phyloP scores from a whole-genome alignment of 2,113 vertebrate genomes.

The Triplophysa dalaica region DNA sequence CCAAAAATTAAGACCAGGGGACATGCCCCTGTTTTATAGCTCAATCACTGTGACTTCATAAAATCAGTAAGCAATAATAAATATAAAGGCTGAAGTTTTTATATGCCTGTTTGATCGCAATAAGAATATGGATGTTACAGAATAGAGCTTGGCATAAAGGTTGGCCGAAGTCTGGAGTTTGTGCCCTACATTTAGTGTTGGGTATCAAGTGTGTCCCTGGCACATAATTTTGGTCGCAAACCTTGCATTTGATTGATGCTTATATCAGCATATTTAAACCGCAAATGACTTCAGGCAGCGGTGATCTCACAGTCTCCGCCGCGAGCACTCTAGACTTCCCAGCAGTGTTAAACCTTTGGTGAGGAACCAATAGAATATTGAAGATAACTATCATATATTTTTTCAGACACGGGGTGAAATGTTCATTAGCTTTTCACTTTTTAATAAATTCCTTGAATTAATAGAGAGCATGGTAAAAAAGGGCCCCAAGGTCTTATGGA shows the following conservation, averaged over 20 bases:
- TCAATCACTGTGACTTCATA: not conserved
- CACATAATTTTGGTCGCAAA: slow-evolving; percentile 23
- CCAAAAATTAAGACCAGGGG: slow-evolving; percentile 10
- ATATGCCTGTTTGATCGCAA: not conserved
- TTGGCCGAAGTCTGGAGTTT: slow-evolving; percentile 62
- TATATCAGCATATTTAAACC: slow-evolving; percentile 26
- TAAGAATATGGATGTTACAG: not conserved
- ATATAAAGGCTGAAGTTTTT: not conserved
- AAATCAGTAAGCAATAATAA: not conserved
- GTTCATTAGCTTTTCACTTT: not conserved
- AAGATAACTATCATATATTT: not conserved
- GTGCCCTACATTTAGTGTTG: slow-evolving; percentile 49
- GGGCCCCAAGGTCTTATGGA: no score
- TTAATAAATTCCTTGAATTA: not conserved
- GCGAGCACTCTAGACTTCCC: slow-evolving; percentile 7
- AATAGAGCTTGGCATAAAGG: not conserved
- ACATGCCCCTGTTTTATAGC: not conserved
- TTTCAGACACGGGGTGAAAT: not conserved
- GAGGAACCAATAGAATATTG: not conserved
- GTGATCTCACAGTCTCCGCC: slow-evolving; percentile 11
- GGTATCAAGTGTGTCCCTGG: slow-evolving; percentile 10
- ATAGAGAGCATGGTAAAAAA: no score
- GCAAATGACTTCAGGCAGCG: slow-evolving; percentile 22
- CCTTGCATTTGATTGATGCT: slow-evolving; percentile 25
- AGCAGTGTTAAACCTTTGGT: slow-evolving; percentile 41